A percentile compares a stretch with the other conserved stretches of the same genome.
Conservation (phyloP, 2,797 vertebrate species). For the Phoeniculus purpureus region DNA sequence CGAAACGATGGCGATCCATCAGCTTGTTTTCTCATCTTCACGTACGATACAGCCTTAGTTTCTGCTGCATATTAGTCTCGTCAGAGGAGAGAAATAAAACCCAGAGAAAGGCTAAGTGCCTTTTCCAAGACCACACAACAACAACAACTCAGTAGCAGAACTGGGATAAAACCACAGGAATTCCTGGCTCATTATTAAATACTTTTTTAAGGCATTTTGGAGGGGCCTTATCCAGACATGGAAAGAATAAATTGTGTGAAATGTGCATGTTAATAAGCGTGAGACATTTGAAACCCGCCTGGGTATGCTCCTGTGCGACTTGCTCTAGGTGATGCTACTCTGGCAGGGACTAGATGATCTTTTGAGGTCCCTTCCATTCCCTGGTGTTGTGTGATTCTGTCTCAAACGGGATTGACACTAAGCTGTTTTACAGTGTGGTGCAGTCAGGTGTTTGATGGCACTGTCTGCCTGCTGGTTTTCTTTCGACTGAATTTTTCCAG, state of each 20-base stretch:
- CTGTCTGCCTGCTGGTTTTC: conserved; percentile 23
- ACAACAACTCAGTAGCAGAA: conserved; percentile 62
- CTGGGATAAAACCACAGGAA: conserved; percentile 65
- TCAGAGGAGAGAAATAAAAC: conserved; percentile 36
- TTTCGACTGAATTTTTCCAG: conserved; percentile 35
- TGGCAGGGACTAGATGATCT: too few relatives aligned
- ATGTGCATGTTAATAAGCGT: neutral
- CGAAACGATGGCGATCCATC: neutral
- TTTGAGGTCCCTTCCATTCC: too few relatives aligned
- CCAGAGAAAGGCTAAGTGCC: conserved; percentile 17
- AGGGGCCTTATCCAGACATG: conserved; percentile 2
- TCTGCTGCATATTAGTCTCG: conserved; percentile 34
- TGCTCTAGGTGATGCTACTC: too few relatives aligned
- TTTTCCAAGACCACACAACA: conserved; percentile 65
- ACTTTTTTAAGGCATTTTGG: conserved; percentile 47
- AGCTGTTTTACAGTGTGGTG: rapidly evolving
- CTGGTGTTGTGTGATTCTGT: too few relatives aligned
- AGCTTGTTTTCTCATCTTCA: conserved; percentile 42
- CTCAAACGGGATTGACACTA: neutral
- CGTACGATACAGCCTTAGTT: neutral
- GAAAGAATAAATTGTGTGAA: neutral
- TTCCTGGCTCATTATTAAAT: conserved; percentile 37
- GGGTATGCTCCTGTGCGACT: too few relatives aligned
- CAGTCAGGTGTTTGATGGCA: conserved; percentile 15
- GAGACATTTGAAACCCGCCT: too few relatives aligned